phyloP scores from a whole-genome alignment of 2,113 vertebrate species.

The rabbit (Oryctolagus cuniculus) region mOryCun1.1 NC_091433.1:35284501-35285000 shows the following conservation, averaged over 20 bases:
- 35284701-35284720: not conserved
- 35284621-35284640: not conserved
- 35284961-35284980: not conserved
- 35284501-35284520: not conserved
- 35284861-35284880: not conserved
- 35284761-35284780: not conserved
- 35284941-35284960: not conserved
- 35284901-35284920: not conserved
- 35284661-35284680: constrained; percentile 21
- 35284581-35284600: constrained; percentile 1
- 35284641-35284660: constrained; percentile 60
- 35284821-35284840: not conserved
- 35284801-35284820: not conserved
- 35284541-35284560: not conserved
- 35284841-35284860: not conserved
- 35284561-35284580: not conserved
- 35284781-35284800: not conserved
- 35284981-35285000: not conserved
- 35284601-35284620: not conserved
- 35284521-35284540: not conserved
- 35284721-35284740: constrained; percentile 50
- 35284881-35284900: not conserved
- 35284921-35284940: not conserved
- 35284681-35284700: constrained; percentile 60
- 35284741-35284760: not conserved